Base-by-base conservation (phyloP, 1,140 invertebrate genomes). In the Dendrolimus kikuchii region DNA sequence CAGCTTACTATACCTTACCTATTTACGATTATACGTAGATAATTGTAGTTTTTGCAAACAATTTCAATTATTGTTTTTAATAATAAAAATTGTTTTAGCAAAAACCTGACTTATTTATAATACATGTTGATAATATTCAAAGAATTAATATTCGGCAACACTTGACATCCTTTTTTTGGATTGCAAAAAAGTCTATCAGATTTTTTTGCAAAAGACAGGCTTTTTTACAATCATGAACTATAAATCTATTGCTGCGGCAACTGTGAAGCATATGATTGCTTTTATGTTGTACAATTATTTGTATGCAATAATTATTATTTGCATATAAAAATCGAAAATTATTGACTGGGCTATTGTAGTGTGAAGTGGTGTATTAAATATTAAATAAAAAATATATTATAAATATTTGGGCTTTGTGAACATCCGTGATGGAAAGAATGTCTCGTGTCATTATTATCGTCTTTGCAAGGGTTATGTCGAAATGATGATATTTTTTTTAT, bases 61-160 rank as follows among this genome's bases (percentile, higher is more conserved):
- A 61, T 41, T 38, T n/a, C n/a, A n/a, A 3, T 49, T 39, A 6
- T n/a, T n/a, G 47, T 49, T 10, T 49, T 42, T 44, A 45, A 37
- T 38, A 23, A 36, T n/a, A 45, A 38, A 38, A 23, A 51, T 44
- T 38, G 42, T 45, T 38, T 23, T 5, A n/a, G 6, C 10, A 36
- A 38, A 37, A 6, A 38, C 23, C 66, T 49, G 51, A 72, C 81
- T 86, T 81, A 86, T 76, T 74, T 76, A 84, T 77, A 78, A 79
- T 81, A 82, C 71, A 81, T 68, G 77, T 73, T 78, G 81, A 82
- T 82, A 82, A 77, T 81, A 86, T 81, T 81, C 80, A 82, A 81
- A 81, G 74, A 81, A 82, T 71, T 74, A 68, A 68, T 81, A 84
- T 86, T 86, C 82, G 71, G 82, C 82, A 86, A 86, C 82, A 86